Evolutionary conservation across 30 jellyfish, hydroid and myxozoan genomes (phyloP).

Genomic region (Aurelia aurita): DNA sequence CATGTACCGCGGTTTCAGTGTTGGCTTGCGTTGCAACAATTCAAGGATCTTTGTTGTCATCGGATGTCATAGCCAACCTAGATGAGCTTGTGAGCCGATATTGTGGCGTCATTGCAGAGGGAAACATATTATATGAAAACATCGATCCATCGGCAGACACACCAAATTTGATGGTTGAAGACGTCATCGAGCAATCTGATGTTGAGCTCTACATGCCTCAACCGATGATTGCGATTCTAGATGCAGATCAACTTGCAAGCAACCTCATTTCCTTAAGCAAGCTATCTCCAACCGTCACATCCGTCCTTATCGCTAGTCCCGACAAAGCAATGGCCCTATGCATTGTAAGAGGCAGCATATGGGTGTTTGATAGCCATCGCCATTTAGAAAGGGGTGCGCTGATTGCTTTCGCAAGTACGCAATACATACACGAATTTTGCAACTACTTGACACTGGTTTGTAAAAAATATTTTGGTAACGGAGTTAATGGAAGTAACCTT

Average conservation of each 20-base stretch:
- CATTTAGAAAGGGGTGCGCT: constrained; percentile 11
- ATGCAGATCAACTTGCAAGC: constrained; percentile 3
- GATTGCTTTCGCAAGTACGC: neutral
- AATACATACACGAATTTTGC: no score
- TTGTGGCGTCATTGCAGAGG: constrained; percentile 12
- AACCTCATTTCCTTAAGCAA: neutral
- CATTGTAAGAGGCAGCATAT: neutral
- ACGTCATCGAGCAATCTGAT: neutral
- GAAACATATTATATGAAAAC: neutral
- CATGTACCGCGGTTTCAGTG: constrained; percentile 4
- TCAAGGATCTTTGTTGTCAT: constrained; percentile 4
- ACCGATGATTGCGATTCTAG: neutral
- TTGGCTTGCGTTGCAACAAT: constrained; percentile 6
- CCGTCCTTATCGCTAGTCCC: constrained; percentile 1
- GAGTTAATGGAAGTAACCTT: constrained; percentile 16
- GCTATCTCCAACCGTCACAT: neutral
- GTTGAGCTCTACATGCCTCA: constrained; percentile 7
- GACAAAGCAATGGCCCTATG: constrained; percentile 11
- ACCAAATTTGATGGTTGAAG: constrained; percentile 21
- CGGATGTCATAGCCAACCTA: neutral
- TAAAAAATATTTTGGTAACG: neutral
- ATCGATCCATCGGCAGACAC: constrained; percentile 2
- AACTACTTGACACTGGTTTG: constrained; percentile 1
- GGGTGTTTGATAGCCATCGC: constrained; percentile 16
- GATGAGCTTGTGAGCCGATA: constrained; percentile 7